A percentile compares a stretch with the other conserved stretches of the same genome.
phyloP scores from a whole-genome alignment of 1,140 invertebrate genomes.

The Eriocheir sinensis region DNA sequence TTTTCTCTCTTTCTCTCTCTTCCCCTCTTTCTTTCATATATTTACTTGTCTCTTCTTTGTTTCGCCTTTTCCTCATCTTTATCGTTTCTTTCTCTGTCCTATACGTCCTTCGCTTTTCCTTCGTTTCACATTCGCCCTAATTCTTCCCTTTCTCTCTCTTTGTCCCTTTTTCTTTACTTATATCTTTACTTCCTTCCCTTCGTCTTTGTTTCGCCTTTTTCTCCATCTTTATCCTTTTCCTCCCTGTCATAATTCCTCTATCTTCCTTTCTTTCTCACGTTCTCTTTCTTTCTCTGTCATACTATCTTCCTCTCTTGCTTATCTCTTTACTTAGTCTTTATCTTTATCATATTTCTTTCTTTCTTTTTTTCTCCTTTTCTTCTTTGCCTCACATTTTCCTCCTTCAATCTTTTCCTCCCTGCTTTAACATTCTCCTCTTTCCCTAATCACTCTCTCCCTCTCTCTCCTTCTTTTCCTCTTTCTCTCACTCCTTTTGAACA shows the following conservation, averaged over 20 bases:
- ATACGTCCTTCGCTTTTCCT: neutral
- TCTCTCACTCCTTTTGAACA: constrained; percentile 17
- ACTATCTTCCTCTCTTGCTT: too few relatives aligned
- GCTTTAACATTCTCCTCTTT: neutral
- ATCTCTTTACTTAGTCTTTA: too few relatives aligned
- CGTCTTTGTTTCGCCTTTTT: neutral
- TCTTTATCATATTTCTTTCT: too few relatives aligned
- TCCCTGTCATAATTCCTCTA: too few relatives aligned
- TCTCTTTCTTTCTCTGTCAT: too few relatives aligned
- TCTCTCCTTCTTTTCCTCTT: constrained; percentile 10
- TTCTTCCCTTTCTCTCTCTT: neutral
- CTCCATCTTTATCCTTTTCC: too few relatives aligned
- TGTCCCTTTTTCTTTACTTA: neutral
- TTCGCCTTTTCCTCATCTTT: neutral
- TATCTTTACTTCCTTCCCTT: neutral
- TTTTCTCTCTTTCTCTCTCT: neutral
- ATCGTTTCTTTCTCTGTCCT: neutral
- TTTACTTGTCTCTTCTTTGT: neutral
- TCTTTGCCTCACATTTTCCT: too few relatives aligned
- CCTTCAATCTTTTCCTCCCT: neutral
- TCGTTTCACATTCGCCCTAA: neutral
- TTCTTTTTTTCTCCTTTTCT: too few relatives aligned
- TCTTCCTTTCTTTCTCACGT: neutral
- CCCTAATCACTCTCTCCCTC: neutral
- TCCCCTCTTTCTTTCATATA: neutral